phyloP scores from a whole-genome alignment of 2,113 vertebrate species.

The Macheiramphus alcinus region DNA sequence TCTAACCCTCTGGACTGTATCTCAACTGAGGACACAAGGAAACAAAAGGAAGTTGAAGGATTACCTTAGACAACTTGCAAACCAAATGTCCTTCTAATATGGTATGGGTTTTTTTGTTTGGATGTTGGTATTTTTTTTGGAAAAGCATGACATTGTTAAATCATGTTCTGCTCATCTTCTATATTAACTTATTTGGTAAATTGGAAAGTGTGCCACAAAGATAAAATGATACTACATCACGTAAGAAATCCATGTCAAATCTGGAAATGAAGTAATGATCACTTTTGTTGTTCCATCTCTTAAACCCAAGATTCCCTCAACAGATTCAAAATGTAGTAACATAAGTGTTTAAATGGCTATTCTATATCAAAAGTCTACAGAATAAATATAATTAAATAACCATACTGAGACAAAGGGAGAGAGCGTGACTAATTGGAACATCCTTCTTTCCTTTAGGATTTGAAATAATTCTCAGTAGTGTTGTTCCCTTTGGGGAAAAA shows the following conservation, averaged over 20 bases:
- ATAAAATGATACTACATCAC: background rate
- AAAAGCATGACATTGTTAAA: background rate
- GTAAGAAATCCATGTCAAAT: background rate
- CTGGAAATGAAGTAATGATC: background rate
- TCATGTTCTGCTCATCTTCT: background rate
- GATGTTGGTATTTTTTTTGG: background rate
- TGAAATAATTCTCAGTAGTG: background rate
- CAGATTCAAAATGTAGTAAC: background rate
- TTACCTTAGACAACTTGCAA: background rate
- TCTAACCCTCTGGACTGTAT: background rate
- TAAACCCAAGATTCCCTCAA: background rate
- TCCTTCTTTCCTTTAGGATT: background rate
- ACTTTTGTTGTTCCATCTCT: background rate
- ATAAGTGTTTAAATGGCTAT: background rate
- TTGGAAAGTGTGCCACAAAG: background rate
- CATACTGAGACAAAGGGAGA: background rate
- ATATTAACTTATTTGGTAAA: background rate
- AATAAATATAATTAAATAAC: background rate
- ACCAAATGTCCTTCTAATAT: background rate
- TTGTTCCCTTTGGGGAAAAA: background rate
- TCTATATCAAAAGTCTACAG: background rate
- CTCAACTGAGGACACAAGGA: background rate
- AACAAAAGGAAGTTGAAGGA: background rate
- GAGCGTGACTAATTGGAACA: background rate
- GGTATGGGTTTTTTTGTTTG: background rate